phyloP scores from a whole-genome alignment of 2,797 vertebrate genomes.

The Clarias platycephalus region DNA sequence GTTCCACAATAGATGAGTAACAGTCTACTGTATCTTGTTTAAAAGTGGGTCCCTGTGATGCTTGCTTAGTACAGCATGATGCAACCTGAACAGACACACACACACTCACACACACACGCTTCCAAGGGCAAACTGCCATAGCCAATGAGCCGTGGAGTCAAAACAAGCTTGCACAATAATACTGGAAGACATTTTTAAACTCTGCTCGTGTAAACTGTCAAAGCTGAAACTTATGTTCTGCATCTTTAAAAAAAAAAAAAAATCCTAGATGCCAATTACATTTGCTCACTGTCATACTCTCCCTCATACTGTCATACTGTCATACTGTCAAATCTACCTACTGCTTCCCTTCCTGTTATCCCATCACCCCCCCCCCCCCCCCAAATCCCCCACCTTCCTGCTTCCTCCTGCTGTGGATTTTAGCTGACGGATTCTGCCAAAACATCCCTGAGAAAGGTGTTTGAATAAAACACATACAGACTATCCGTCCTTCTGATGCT shows the following conservation, averaged over 20 bases:
- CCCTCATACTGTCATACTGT: slow-evolving; percentile 1
- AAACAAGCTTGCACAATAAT: slow-evolving; percentile 10
- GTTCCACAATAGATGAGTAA: not conserved
- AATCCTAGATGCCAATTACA: slow-evolving; percentile 12
- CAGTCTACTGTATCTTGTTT: not conserved
- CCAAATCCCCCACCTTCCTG: not conserved
- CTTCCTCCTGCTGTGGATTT: slow-evolving; percentile 19
- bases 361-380: not conserved
- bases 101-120: slow-evolving; percentile 21
- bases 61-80: not conserved
- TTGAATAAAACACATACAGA: slow-evolving; percentile 66
- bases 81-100: slow-evolving; percentile 2
- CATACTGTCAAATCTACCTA: not conserved
- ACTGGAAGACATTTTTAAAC: slow-evolving; percentile 21
- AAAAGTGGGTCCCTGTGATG: not conserved
- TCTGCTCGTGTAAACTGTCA: slow-evolving; percentile 8
- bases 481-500: slow-evolving; percentile 56
- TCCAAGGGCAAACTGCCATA: slow-evolving; percentile 39
- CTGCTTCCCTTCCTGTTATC: not conserved
- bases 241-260: not conserved
- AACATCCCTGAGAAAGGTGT: slow-evolving; percentile 49
- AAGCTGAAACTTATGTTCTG: not conserved
- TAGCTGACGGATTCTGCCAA: slow-evolving; percentile 42
- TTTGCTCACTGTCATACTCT: not conserved
- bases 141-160: slow-evolving; percentile 13